These are phyloP conservation scores for Aphelenchoides fujianensis DNA, from an alignment of 1,140 invertebrate genomes.

Conservation along the genomic window DNA sequence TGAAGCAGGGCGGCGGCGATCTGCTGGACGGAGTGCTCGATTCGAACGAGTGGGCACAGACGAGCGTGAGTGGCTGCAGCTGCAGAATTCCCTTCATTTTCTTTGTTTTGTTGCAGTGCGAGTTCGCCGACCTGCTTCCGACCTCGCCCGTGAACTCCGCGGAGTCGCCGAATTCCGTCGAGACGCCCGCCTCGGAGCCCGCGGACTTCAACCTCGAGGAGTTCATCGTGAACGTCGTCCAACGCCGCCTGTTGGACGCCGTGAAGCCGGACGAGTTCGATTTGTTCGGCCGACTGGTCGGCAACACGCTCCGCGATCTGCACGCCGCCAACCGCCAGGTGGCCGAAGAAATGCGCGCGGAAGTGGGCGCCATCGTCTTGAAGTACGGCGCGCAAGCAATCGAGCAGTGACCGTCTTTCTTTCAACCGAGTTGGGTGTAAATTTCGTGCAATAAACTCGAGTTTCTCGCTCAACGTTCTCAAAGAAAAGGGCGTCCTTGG, in stretches of 20 bases:
- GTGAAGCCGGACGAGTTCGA: conserved; percentile 19
- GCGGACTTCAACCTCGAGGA: conserved; percentile 12
- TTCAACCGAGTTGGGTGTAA: no score
- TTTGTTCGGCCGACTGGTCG: conserved; percentile 8
- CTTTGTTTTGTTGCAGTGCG: no score
- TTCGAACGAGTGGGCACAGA: no score
- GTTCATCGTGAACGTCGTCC: conserved; percentile 18
- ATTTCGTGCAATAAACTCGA: no score
- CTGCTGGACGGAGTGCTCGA: no score
- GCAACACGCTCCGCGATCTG: not conserved
- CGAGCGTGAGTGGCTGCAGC: no score
- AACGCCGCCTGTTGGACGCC: conserved; percentile 19
- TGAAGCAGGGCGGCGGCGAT: no score
- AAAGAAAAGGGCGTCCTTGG: no score
- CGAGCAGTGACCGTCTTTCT: not conserved
- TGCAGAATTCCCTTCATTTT: no score
- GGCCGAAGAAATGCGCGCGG: not conserved
- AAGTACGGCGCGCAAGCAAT: not conserved
- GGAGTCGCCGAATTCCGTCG: conserved; percentile 11
- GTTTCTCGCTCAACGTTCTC: no score
- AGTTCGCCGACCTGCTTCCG: no score
- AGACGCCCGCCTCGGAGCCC: not conserved
- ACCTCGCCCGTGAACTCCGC: no score
- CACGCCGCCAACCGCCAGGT: not conserved
- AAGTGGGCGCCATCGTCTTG: not conserved